Evolutionary conservation across 2,797 vertebrate species (phyloP).

Genomic region (Sebastes minor): DNA sequence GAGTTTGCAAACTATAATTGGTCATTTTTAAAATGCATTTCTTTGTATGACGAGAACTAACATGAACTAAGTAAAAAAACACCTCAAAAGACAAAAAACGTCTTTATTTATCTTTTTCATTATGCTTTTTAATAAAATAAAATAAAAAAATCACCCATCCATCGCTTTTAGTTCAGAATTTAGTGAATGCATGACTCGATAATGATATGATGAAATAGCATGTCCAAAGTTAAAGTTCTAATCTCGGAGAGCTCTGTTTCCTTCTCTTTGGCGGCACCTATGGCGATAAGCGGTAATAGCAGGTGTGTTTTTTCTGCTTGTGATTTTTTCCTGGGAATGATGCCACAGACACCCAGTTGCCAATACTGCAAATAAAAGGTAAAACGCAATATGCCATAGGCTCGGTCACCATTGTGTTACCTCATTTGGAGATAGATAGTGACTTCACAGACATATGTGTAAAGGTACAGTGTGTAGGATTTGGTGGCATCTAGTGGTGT

Average conservation of each 20-base stretch:
- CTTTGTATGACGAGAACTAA: neutral
- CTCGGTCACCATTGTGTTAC: too few species aligned
- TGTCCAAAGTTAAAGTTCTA: neutral
- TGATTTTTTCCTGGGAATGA: too few species aligned
- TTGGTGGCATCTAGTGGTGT: too few species aligned
- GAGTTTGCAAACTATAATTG: too few species aligned
- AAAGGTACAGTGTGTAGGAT: neutral
- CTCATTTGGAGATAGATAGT: neutral
- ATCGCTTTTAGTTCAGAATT: neutral
- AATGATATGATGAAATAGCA: neutral
- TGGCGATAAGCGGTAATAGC: neutral
- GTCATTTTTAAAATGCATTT: neutral
- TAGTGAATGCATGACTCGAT: neutral
- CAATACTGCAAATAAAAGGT: too few species aligned
- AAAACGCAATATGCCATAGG: too few species aligned
- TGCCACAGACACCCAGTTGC: too few species aligned
- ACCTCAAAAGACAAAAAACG: accelerated
- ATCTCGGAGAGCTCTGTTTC: neutral
- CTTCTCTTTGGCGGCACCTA: neutral
- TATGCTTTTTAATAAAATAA: neutral
- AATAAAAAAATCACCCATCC: neutral
- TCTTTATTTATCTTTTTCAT: too few species aligned
- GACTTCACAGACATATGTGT: neutral
- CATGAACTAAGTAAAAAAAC: neutral
- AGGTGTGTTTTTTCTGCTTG: too few species aligned